Conservation (phyloP, 1,140 invertebrate genomes). For the Caligus rogercresseyi region DNA sequence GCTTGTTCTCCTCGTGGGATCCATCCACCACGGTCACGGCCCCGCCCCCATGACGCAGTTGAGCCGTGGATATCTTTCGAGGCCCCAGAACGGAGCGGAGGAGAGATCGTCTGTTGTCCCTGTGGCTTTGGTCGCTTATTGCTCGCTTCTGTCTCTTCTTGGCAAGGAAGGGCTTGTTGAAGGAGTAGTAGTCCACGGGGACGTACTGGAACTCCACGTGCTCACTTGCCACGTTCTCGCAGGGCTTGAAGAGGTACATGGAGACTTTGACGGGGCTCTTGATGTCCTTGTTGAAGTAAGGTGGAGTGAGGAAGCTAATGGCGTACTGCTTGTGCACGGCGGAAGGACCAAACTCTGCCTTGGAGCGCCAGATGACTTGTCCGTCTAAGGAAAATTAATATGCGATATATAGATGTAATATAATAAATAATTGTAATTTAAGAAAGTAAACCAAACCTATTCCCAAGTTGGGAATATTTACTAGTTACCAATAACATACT, state of each 20-base stretch:
- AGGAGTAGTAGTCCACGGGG: neutral
- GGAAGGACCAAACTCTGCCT: constrained; percentile 62
- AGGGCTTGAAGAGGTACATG: constrained; percentile 14
- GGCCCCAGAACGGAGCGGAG: neutral
- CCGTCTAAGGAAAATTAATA: constrained; percentile 32
- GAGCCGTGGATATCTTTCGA: constrained; percentile 1
- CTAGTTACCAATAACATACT: too few species aligned
- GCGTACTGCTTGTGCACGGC: constrained; percentile 88
- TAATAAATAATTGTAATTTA: too few species aligned
- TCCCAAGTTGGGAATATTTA: too few species aligned
- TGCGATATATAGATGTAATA: neutral
- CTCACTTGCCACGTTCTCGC: neutral
- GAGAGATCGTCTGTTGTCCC: neutral
- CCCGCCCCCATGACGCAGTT: neutral
- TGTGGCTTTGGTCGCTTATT: too few species aligned
- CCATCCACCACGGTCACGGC: neutral
- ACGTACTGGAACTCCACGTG: neutral
- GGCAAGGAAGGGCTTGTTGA: neutral
- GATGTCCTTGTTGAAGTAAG: constrained; percentile 33
- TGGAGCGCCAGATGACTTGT: constrained; percentile 57
- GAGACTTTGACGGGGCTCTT: neutral
- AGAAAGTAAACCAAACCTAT: too few species aligned
- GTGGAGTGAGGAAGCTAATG: constrained; percentile 62
- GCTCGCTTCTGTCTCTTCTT: neutral
- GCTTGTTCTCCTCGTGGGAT: neutral